These are phyloP conservation scores for Ptyas mucosa DNA, from an alignment of 2,113 vertebrate genomes.

Conservation along the genomic window DNA sequence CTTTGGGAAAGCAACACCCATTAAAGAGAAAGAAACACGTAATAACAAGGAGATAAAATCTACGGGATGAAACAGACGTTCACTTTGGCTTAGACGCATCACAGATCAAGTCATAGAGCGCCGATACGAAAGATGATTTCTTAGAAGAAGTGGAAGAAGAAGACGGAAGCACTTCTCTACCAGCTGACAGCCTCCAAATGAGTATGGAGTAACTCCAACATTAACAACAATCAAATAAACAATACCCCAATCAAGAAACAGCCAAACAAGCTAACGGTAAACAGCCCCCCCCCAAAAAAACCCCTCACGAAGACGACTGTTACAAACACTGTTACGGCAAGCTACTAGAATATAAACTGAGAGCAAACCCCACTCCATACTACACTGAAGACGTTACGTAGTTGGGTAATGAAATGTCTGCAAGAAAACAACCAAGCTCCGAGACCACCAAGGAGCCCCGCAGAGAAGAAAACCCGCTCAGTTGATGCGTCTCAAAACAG, in stretches of 20 bases:
- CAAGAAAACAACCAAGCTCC: too few relatives aligned
- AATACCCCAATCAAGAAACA: too few relatives aligned
- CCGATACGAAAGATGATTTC: not conserved
- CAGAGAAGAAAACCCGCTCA: too few relatives aligned
- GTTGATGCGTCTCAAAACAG: too few relatives aligned
- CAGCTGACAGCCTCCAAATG: not conserved
- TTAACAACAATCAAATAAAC: not conserved
- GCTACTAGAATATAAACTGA: too few relatives aligned
- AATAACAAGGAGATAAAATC: not conserved
- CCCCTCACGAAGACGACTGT: too few relatives aligned
- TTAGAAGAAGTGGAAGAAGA: not conserved
- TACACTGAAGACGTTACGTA: not conserved
- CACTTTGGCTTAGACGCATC: not conserved
- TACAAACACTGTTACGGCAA: too few relatives aligned
- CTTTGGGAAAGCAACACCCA: not conserved
- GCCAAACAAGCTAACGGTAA: too few relatives aligned
- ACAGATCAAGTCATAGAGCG: not conserved
- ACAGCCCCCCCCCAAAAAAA: too few relatives aligned
- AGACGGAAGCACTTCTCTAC: fast-evolving
- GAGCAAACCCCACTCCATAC: too few relatives aligned
- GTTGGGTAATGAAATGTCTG: too few relatives aligned
- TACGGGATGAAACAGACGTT: not conserved
- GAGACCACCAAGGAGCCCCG: too few relatives aligned
- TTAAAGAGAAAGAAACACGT: not conserved
- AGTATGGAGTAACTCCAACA: not conserved